Evolutionary conservation across 2,888 invertebrate species (phyloP).

Genomic region (Venusia cambrica): DNA sequence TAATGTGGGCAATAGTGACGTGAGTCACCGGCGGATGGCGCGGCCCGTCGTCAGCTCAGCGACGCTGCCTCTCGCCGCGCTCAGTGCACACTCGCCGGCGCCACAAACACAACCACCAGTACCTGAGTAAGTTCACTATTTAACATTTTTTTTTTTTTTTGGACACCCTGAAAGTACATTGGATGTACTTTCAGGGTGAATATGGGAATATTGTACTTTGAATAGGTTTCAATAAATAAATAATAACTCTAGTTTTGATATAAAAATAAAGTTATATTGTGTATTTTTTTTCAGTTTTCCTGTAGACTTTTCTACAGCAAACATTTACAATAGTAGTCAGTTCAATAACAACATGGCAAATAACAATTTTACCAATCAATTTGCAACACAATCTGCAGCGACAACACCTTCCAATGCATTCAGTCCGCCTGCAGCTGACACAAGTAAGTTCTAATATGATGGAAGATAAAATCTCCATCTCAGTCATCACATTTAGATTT

Average conservation of each 20-base stretch:
- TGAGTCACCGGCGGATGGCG: slow-evolving; percentile 56
- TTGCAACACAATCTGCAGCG: slow-evolving; percentile 66
- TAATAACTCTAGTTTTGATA: too few relatives aligned
- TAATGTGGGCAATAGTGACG: slow-evolving; percentile 49
- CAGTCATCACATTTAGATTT: too few relatives aligned
- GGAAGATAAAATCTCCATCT: too few relatives aligned
- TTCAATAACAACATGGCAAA: slow-evolving; percentile 58
- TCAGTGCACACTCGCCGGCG: slow-evolving; percentile 35
- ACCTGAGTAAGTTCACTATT: slow-evolving; percentile 59
- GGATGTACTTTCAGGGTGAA: too few relatives aligned
- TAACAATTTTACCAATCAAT: slow-evolving; percentile 51
- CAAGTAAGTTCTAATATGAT: slow-evolving; percentile 51
- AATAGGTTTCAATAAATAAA: slow-evolving; percentile 6
- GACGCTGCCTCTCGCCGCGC: slow-evolving; percentile 42
- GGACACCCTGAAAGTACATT: too few relatives aligned
- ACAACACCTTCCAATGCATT: slow-evolving; percentile 55
- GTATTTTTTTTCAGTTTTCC: slow-evolving; percentile 80
- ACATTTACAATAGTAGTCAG: slow-evolving; percentile 85
- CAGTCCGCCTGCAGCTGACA: slow-evolving; percentile 42
- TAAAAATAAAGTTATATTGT: too few relatives aligned
- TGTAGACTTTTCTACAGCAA: slow-evolving; percentile 86
- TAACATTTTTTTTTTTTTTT: slow-evolving; percentile 3
- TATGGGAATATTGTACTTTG: neutral
- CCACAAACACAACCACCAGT: slow-evolving; percentile 41
- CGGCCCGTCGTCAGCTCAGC: slow-evolving; percentile 56